Evolutionary conservation across 1,140 invertebrate genomes (phyloP).

Genomic region (Ceratina calcarata): DNA sequence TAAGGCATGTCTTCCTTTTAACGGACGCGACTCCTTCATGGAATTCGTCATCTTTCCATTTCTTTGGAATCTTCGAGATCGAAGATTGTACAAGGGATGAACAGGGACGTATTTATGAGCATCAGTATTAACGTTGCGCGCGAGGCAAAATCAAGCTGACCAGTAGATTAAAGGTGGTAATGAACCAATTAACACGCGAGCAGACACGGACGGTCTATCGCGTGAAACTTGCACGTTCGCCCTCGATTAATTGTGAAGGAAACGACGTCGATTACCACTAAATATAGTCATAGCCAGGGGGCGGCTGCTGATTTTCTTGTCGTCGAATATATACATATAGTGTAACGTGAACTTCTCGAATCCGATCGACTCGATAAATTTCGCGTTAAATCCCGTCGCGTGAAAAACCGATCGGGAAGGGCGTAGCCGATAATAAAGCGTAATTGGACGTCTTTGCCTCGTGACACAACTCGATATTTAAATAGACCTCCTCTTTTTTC

Average conservation of each 20-base stretch:
- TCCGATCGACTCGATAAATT: constrained; percentile 17
- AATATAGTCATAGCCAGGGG: not conserved
- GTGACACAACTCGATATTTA: constrained; percentile 5
- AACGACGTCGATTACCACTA: constrained; percentile 9
- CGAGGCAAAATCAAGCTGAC: not conserved
- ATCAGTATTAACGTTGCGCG: too few relatives aligned
- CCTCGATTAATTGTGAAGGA: constrained; percentile 3
- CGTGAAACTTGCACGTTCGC: constrained; percentile 2
- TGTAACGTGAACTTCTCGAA: not conserved
- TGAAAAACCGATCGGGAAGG: not conserved
- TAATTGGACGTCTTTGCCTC: not conserved
- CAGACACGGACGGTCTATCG: not conserved
- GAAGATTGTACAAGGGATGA: too few relatives aligned
- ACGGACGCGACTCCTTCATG: too few relatives aligned
- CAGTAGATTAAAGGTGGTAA: constrained; percentile 24
- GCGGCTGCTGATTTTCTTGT: not conserved
- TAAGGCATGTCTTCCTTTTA: too few relatives aligned
- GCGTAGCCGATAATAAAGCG: constrained; percentile 17
- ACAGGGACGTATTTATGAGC: too few relatives aligned
- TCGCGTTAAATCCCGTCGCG: constrained; percentile 5
- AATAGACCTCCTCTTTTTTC: not conserved
- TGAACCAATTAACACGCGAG: constrained; percentile 30
- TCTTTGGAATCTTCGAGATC: too few relatives aligned
- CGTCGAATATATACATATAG: not conserved
- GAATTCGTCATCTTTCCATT: constrained; percentile 71